Evolutionary conservation across 2,113 vertebrate species (phyloP).

Genomic region (Colinus virginianus): DNA sequence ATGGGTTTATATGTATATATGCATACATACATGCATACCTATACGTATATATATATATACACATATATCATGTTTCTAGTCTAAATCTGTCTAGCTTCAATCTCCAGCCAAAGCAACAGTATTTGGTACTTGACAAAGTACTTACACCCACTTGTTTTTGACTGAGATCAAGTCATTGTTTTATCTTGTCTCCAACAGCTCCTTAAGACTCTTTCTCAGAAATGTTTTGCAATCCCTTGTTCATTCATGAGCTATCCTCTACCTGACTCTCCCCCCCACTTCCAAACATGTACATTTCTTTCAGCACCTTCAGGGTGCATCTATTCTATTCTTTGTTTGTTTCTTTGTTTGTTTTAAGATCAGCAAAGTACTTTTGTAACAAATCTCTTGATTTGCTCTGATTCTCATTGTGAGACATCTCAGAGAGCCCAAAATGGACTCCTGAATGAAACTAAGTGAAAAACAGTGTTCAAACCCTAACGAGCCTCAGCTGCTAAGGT

Average conservation of each 20-base stretch:
- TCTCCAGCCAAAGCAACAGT: constrained; percentile 57
- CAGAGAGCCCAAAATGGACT: neutral
- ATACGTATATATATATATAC: neutral
- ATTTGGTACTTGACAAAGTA: constrained; percentile 27
- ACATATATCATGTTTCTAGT: neutral
- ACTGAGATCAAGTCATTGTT: constrained; percentile 47
- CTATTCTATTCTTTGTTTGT: neutral
- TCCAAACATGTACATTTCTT: neutral
- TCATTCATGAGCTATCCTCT: neutral
- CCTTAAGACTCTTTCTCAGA: constrained; percentile 13
- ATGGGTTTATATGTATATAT: neutral
- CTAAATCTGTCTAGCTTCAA: constrained; percentile 53
- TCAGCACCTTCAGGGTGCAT: neutral
- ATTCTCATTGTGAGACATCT: neutral
- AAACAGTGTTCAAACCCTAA: neutral
- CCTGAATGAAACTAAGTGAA: neutral
- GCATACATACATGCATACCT: neutral
- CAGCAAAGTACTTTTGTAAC: neutral
- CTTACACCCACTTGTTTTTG: constrained; percentile 52
- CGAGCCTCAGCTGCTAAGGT: neutral
- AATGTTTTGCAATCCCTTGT: neutral
- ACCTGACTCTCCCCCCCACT: neutral
- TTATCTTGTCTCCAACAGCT: constrained; percentile 45
- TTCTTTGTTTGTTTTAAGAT: neutral
- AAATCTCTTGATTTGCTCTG: neutral